These are phyloP conservation scores for Urocolius indicus DNA, from an alignment of 2,113 vertebrate genomes.

Conservation along the genomic window DNA sequence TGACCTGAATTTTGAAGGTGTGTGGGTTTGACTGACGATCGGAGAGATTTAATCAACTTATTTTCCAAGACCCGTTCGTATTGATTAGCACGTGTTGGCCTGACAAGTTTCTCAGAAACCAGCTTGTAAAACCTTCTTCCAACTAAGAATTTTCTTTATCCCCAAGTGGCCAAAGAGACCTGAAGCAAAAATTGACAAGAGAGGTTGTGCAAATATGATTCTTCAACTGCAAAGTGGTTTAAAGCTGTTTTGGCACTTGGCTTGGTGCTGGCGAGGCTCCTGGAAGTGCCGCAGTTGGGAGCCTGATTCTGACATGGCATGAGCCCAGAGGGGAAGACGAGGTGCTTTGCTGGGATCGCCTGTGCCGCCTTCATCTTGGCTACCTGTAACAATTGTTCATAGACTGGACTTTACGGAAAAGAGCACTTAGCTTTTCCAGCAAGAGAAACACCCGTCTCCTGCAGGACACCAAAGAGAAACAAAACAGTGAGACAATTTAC, in stretches of 20 bases:
- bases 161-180: not conserved
- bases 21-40: not conserved
- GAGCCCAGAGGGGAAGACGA: not conserved
- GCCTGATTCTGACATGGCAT: not conserved
- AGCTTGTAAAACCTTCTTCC: not conserved
- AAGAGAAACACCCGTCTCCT: not conserved
- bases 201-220: not conserved
- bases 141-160: not conserved
- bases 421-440: not conserved
- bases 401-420: not conserved
- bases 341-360: not conserved
- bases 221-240: not conserved
- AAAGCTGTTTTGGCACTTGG: not conserved
- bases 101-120: not conserved
- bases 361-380: not conserved
- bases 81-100: not conserved
- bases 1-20: conserved; percentile 45
- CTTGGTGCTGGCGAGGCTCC: not conserved
- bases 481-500: not conserved
- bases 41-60: not conserved
- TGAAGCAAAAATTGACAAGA: not conserved
- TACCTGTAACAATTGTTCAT: not conserved
- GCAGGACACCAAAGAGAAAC: not conserved
- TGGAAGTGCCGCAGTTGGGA: not conserved
- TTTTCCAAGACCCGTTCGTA: not conserved